Percentiles rank a stretch among this genome's conserved stretches.
Evolutionary conservation across 2,888 invertebrate genomes (phyloP).

Genomic region (Saturnia japonica): DNA sequence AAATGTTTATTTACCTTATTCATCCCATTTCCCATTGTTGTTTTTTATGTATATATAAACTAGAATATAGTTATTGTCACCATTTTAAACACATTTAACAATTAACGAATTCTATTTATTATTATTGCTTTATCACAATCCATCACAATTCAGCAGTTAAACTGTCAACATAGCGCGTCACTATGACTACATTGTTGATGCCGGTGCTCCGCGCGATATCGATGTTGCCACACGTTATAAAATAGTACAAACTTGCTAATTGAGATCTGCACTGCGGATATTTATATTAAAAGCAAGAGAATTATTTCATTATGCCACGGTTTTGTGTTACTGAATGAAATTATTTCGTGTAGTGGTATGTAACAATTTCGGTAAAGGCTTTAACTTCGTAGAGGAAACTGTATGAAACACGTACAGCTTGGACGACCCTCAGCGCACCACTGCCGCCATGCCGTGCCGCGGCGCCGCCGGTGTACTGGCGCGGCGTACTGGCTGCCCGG

Average conservation of each 20-base stretch:
- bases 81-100: slow-evolving; percentile 36
- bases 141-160: slow-evolving; percentile 57
- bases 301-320: slow-evolving; percentile 35
- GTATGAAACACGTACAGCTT: slow-evolving; percentile 45
- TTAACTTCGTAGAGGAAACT: slow-evolving; percentile 25
- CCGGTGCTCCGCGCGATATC: slow-evolving; percentile 62
- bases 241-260: slow-evolving; percentile 40
- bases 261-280: slow-evolving; percentile 28
- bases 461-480: too few species aligned
- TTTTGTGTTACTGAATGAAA: slow-evolving; percentile 55
- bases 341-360: slow-evolving; percentile 37
- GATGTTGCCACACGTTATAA: slow-evolving; percentile 51
- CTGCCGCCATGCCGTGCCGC: too few species aligned
- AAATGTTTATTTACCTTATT: slow-evolving; percentile 86
- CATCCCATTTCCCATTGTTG: slow-evolving; percentile 92
- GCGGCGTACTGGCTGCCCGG: slow-evolving; percentile 18
- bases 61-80: slow-evolving; percentile 59
- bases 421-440: slow-evolving; percentile 63
- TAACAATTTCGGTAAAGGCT: slow-evolving; percentile 33
- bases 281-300: slow-evolving; percentile 14
- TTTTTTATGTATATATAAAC: slow-evolving; percentile 22
- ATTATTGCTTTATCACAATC: slow-evolving; percentile 21
- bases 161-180: slow-evolving; percentile 72
- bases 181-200: slow-evolving; percentile 81
- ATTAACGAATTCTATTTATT: neutral